Base-by-base conservation (phyloP, 2,113 vertebrate genomes). In the Rynchops niger region DNA sequence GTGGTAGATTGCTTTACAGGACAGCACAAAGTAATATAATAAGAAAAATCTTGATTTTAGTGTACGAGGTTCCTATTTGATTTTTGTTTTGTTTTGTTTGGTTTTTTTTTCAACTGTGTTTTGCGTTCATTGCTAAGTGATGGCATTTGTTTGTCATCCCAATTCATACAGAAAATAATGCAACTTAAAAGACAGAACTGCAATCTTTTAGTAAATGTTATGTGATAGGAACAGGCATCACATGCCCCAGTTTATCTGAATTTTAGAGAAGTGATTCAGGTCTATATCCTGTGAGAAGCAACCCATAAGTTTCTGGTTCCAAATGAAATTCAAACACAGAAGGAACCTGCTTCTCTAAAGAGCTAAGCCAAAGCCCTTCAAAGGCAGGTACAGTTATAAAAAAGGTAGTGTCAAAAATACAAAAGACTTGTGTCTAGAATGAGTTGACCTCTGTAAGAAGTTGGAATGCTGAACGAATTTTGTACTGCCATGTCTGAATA, bases 391-490 rank as follows among this genome's bases (percentile, higher is more conserved):
- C 20, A 53, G 15, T 53, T 85, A 20, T 27, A 40, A 30, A 45
- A 87, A 81, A 74, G 4, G 3, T 12, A 16, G 14, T 30, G 30
- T 76, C 13, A 94, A 72, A 88, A 80, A 36, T 43, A 19, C 11
- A 7, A 29, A 40, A 74, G 25, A 25, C 9, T 76, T 67, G 1
- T 26, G 20, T 59, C 47, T 90, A 32, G 34, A 82, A 53, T 71
- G 38, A 50, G 11, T 15, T 59, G 9, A 21, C 27, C 15, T 83
- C 8, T 72, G 7, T 36, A 62, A 40, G 49, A 52, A 74, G 14
- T 11, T 81, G 72, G 69, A 69, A 22, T 0, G 0, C 10, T 30
- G 16, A 69, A 61, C 3, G 1, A 83, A 42, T 25, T 62, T 82
- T 82, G 17, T 77, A 43, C 30, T 70, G 8, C 34, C 13, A 11